Evolutionary conservation across 2,113 vertebrate species (phyloP), one percentile per base, ranked within the genome.

Genomic region (Nesogale talazaci): DNA sequence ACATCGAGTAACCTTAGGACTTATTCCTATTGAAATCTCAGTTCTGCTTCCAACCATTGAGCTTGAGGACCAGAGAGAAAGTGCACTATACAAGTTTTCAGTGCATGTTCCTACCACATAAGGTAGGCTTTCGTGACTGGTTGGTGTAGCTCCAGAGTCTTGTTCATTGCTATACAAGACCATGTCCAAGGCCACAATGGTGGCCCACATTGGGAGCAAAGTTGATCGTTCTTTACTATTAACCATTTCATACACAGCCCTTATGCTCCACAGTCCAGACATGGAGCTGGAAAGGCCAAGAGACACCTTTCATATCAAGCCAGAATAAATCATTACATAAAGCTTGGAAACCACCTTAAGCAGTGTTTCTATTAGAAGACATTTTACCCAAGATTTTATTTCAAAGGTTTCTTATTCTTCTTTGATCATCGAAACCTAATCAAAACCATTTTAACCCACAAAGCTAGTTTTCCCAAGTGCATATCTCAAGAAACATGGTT

Each of bases 321-420:
- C 17, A 83, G n/a, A 3, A 16, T 76, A 90, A 88, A 42, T 67
- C 10, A 4, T 81, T 69, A 74, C 27, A 57, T 34, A 46, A 69
- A 86, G 7, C 4, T 63, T 69, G 29, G 80, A 38, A 61, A 70
- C 31, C 31, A 80, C 46, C 1, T 11, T 75, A n/a, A 17, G 1
- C 7, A 25, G 76, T 4, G 2, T 57, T 72, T 79, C 61, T 89
- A 88, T 11, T 84, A 36, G 1, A 9, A 36, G 27, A 12, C 7
- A 22, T 52, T n/a, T 93, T 94, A 87, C n/a, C 12, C n/a, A 17
- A 61, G 46, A 42, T 27, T 95, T 42, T 38, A 75, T 34, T 86
- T 92, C 9, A 65, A 70, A 86, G 1, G 2, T 76, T 90, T 86
- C 42, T 70, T 92, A 42, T 1, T 72, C 8, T 36, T 86, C 67